phyloP scores from a whole-genome alignment of 2,797 vertebrate genomes.

The Staurois parvus region DNA sequence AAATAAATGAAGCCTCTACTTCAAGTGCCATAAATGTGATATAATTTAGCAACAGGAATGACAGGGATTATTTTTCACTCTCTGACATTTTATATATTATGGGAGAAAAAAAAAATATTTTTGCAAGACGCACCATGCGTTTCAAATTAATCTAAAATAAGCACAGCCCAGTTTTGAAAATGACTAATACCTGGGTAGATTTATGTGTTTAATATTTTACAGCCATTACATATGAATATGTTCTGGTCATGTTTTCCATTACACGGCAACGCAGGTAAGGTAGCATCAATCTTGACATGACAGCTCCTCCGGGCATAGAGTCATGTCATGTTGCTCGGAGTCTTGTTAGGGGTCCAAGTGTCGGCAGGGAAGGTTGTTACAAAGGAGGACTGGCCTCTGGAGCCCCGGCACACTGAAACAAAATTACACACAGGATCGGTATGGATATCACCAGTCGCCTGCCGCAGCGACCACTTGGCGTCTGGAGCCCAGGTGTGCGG shows the following conservation, averaged over 20 bases:
- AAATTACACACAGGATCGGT: constrained; percentile 42
- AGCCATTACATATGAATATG: constrained; percentile 16
- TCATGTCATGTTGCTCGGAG: constrained; percentile 43
- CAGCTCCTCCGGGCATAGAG: constrained; percentile 26
- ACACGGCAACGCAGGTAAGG: constrained; percentile 26
- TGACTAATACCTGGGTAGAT: constrained; percentile 40
- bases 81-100: constrained; percentile 38
- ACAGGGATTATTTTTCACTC: constrained; percentile 43
- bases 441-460: constrained; percentile 26
- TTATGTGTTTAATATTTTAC: constrained; percentile 46
- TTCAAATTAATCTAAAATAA: constrained; percentile 53
- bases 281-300: constrained; percentile 49
- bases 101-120: not conserved
- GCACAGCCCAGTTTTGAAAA: constrained; percentile 28
- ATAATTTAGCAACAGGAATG: constrained; percentile 39
- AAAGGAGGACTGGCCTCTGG: constrained; percentile 48
- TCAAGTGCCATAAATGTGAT: constrained; percentile 17
- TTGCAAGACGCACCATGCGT: constrained; percentile 20
- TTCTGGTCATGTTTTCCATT: constrained; percentile 34
- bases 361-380: constrained; percentile 49
- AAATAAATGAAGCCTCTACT: constrained; percentile 25
- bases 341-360: constrained; percentile 50
- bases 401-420: constrained; percentile 14
- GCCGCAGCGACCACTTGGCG: constrained; percentile 18
- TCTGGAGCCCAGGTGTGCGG: constrained; percentile 43